A percentile compares a stretch with the other conserved stretches of the same genome.
These are phyloP conservation scores for Cephus nigrinus DNA, from an alignment of 2,888 invertebrate genomes.

Conservation along the genomic window DNA sequence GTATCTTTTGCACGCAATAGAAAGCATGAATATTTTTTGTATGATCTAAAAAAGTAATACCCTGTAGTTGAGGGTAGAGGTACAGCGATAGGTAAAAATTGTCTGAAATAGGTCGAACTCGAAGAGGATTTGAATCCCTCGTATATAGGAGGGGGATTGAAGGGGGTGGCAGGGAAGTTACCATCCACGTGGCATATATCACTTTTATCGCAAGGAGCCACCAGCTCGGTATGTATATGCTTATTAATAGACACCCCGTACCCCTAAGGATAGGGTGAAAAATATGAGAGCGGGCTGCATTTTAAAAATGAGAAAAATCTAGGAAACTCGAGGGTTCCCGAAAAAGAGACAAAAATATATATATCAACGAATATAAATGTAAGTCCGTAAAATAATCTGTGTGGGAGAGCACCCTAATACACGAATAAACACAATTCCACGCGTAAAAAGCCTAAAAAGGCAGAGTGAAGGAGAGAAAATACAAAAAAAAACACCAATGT, in stretches of 20 bases:
- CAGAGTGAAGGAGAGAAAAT: neutral
- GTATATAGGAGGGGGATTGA: neutral
- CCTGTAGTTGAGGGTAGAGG: neutral
- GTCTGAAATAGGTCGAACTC: neutral
- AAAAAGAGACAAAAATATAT: neutral
- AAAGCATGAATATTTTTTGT: neutral
- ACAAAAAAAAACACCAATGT: neutral
- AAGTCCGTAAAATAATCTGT: neutral
- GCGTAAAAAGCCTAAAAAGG: neutral
- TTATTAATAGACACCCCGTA: constrained; percentile 44
- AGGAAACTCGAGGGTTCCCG: constrained; percentile 3
- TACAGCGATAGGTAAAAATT: neutral
- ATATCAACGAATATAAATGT: neutral
- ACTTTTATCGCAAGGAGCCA: constrained; percentile 48
- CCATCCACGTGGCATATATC: constrained; percentile 33
- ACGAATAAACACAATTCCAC: neutral
- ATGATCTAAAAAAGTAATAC: neutral
- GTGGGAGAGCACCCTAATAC: neutral
- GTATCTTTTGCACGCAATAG: neutral
- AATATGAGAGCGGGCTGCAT: constrained; percentile 7
- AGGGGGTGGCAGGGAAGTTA: neutral
- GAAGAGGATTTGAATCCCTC: neutral
- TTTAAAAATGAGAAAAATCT: constrained; percentile 14
- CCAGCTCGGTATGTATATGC: constrained; percentile 29
- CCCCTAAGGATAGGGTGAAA: constrained; percentile 15